phyloP scores from a whole-genome alignment of 2,113 vertebrate genomes.

The Platysternon megacephalum region DNA sequence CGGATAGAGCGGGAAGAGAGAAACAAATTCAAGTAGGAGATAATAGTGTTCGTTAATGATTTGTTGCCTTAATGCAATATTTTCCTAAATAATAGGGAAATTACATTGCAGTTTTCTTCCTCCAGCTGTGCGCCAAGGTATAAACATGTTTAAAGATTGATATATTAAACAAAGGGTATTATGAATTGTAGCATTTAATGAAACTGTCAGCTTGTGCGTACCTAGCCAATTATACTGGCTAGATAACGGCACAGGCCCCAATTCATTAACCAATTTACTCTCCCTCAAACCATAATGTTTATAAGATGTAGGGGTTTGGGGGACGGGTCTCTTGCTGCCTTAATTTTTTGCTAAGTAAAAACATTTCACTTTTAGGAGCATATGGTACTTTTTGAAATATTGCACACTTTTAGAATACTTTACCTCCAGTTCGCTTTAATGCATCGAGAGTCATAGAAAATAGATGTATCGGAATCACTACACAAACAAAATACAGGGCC shows the following conservation, averaged over 20 bases:
- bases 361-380: not conserved
- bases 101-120: not conserved
- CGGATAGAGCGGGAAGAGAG: slow-evolving; percentile 95
- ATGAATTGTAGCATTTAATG: not conserved
- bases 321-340: not conserved
- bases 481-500: not conserved
- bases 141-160: not conserved
- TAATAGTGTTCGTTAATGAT: not conserved
- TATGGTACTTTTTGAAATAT: not conserved
- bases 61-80: not conserved
- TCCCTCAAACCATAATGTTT: not conserved
- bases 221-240: not conserved
- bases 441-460: not conserved
- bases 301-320: not conserved
- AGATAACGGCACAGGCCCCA: not conserved
- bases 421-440: not conserved
- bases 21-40: slow-evolving; percentile 91
- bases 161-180: not conserved
- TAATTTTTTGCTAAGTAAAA: not conserved
- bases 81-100: not conserved
- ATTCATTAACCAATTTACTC: not conserved
- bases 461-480: not conserved
- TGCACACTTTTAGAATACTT: not conserved
- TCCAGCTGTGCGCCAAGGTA: not conserved
- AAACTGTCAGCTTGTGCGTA: not conserved